These are phyloP conservation scores for Enteromius viviparus DNA, from an alignment of 2,797 vertebrate species.

Conservation along the genomic window DNA sequence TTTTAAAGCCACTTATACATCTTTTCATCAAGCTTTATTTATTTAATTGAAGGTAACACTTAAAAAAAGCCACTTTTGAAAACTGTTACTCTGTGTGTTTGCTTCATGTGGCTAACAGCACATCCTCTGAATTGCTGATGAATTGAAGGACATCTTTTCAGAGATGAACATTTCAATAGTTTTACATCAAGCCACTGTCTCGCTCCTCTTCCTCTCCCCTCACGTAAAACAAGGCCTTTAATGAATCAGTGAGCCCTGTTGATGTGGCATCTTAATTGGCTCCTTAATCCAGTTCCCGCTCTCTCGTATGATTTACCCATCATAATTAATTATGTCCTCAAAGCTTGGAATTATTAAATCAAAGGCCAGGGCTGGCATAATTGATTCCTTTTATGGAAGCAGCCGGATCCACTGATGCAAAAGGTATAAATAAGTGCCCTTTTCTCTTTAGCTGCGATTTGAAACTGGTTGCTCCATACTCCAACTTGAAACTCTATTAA, in stretches of 20 bases:
- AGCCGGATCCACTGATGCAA: constrained; percentile 23
- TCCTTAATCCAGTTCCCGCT: constrained; percentile 63
- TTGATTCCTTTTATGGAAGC: constrained; percentile 55
- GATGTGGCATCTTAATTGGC: constrained; percentile 76
- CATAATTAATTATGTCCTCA: constrained; percentile 77
- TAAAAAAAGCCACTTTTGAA: constrained; percentile 14
- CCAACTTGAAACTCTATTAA: constrained; percentile 17
- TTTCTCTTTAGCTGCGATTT: constrained; percentile 20
- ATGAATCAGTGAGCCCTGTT: constrained; percentile 66
- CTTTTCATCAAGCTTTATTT: not conserved
- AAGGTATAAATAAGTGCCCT: constrained; percentile 43
- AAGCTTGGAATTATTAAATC: constrained; percentile 65
- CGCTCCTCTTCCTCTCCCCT: constrained; percentile 24
- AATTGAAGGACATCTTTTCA: constrained; percentile 38
- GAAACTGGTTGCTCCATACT: not conserved
- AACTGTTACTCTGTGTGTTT: not conserved
- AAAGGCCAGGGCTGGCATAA: constrained; percentile 59
- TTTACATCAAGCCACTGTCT: constrained; percentile 11
- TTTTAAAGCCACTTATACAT: not conserved
- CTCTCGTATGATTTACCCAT: constrained; percentile 76
- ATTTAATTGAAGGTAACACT: not conserved
- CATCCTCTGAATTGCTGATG: not conserved
- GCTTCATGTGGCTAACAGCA: not conserved
- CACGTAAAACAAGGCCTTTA: constrained; percentile 27
- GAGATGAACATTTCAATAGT: constrained; percentile 12